Base-by-base conservation (phyloP, 2,888 invertebrate genomes). In the Zaprionus bogoriensis region DNA sequence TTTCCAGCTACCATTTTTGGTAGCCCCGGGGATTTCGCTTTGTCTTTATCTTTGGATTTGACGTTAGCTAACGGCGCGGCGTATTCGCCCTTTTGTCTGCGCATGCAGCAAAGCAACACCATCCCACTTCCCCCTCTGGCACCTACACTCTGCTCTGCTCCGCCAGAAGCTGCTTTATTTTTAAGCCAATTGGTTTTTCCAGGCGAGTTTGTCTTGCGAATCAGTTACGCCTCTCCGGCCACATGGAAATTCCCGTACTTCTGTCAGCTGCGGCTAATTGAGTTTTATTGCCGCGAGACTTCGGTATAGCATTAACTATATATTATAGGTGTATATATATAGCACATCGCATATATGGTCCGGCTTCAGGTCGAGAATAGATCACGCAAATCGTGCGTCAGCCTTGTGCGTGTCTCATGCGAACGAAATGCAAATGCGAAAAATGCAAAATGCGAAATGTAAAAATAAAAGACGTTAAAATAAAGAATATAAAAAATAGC, bases 321-420 rank as follows among this genome's bases (percentile, higher is more conserved):
- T 14, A 28, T 19, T 12, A 38, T 14, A n/a, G 23, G 12, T 41
- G 10, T 50, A 45, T 50, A 14, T 30, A 25, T 47, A 28, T 32
- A 5, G 44, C n/a, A n/a, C n/a, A n/a, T n/a, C n/a, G n/a, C n/a
- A n/a, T 45, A 12, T 12, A 32, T 27, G 7, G 27, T 27, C 10
- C 20, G 39, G 19, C n/a, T 19, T 9, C 39, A 38, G 30, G 45
- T 52, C 32, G 14, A 36, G 50, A 62, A 47, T 47, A 66, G 47
- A 67, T 66, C 72, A 69, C 66, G 66, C 66, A 65, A 71, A 47
- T 64, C 41, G 57, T 51, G 65, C 58, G 45, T 63, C 52, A 41
- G 12, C 12, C 27, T 7, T 14, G 41, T 60, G 73, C 73, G 57
- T 72, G 70, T 36, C 45, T 58, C 74, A 74, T 58, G 73, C 62